A percentile compares a stretch with the other conserved stretches of the same genome.
phyloP scores from a whole-genome alignment of 2,113 vertebrate genomes.

The Zosterops borbonicus region DNA sequence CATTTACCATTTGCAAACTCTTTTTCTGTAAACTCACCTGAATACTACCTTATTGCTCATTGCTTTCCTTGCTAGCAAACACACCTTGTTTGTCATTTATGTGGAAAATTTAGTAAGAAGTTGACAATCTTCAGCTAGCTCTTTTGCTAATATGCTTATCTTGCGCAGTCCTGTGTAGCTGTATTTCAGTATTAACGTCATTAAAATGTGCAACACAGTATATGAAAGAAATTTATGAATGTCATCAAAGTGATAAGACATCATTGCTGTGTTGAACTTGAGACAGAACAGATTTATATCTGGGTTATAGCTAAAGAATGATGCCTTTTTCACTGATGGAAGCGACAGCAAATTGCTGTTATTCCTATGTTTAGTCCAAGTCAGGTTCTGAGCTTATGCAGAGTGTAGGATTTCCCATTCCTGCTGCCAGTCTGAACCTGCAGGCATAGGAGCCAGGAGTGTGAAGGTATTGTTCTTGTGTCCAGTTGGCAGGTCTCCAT shows the following conservation, averaged over 20 bases:
- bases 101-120: not conserved
- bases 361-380: not conserved
- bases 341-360: not conserved
- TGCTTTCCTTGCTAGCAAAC: not conserved
- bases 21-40: not conserved
- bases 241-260: fast-evolving
- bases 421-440: not conserved
- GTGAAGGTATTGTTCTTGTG: not conserved
- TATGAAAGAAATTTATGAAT: not conserved
- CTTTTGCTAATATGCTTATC: not conserved
- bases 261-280: not conserved
- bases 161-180: not conserved
- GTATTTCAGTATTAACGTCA: not conserved
- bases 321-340: not conserved
- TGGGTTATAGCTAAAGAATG: not conserved
- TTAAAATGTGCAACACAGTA: not conserved
- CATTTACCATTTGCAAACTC: not conserved
- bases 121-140: not conserved
- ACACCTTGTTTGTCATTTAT: not conserved
- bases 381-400: not conserved
- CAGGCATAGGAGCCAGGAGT: not conserved
- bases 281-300: not conserved
- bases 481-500: not conserved
- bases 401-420: not conserved
- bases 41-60: not conserved